A percentile compares a stretch with the other conserved stretches of the same genome.
phyloP scores from a whole-genome alignment of 2,888 invertebrate genomes.

The Eupelmus urozonus region DNA sequence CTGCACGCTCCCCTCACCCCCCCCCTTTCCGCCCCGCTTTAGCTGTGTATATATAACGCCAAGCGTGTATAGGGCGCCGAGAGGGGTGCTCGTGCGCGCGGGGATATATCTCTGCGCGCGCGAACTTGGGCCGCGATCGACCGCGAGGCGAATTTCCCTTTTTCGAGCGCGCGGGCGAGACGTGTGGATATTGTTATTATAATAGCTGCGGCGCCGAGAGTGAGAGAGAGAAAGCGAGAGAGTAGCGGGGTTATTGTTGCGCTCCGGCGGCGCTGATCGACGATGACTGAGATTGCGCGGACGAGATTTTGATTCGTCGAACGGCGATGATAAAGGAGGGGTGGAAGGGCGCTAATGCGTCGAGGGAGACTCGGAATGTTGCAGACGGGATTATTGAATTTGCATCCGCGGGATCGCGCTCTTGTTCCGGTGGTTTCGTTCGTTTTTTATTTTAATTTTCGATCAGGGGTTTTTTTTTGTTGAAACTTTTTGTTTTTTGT shows the following conservation, averaged over 20 bases:
- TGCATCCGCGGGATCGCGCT: background rate
- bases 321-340: background rate
- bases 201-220: background rate
- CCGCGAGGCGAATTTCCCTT: slow-evolving; percentile 27
- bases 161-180: background rate
- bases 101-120: background rate
- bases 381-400: slow-evolving; percentile 8
- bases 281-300: too few species aligned
- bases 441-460: too few species aligned
- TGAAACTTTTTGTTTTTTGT: too few species aligned
- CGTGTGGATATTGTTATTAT: slow-evolving; percentile 6
- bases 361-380: background rate
- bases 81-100: background rate
- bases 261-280: background rate
- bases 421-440: too few species aligned
- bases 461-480: too few species aligned
- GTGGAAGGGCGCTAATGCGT: background rate
- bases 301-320: too few species aligned
- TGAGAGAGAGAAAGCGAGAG: background rate
- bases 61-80: background rate
- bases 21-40: too few species aligned
- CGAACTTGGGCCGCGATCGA: slow-evolving; percentile 55
- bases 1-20: slow-evolving; percentile 13
- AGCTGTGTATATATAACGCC: slow-evolving; percentile 25
- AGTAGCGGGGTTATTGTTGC: background rate